phyloP scores from a whole-genome alignment of 1,140 invertebrate species.

The Zaprionus kolodkinae region DNA sequence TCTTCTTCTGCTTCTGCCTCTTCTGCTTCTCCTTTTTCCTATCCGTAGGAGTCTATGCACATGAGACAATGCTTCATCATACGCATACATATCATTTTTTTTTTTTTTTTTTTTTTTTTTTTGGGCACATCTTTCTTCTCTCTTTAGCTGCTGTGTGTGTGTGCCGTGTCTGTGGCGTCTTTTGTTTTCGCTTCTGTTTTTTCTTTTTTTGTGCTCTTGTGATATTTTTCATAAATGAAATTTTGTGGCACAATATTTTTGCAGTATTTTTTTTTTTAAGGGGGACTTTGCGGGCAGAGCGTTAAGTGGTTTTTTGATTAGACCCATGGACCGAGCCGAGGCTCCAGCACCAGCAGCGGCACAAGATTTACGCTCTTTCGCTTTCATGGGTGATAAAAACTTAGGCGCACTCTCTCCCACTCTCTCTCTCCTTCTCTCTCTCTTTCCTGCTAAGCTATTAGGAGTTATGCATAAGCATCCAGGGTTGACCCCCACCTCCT shows the following conservation, averaged over 20 bases:
- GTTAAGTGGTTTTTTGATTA: conserved; percentile 79
- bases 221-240: conserved; percentile 70
- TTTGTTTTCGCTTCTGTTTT: conserved; percentile 5
- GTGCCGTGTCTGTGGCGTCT: conserved; percentile 37
- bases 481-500: background rate
- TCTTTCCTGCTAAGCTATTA: conserved; percentile 4
- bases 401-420: background rate
- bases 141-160: too few species aligned
- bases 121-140: too few species aligned
- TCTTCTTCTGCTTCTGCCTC: conserved; percentile 32
- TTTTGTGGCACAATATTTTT: conserved; percentile 75
- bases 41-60: conserved; percentile 53
- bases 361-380: conserved; percentile 57
- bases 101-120: background rate
- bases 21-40: conserved; percentile 1
- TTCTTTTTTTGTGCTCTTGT: conserved; percentile 15
- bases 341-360: background rate
- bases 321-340: conserved; percentile 47
- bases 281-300: conserved; percentile 36
- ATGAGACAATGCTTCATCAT: conserved; percentile 77
- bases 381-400: conserved; percentile 45
- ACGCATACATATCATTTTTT: conserved; percentile 23
- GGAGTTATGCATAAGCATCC: conserved; percentile 43
- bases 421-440: too few species aligned
- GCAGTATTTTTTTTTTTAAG: conserved; percentile 31